Evolutionary conservation across 2,888 invertebrate genomes (phyloP).

Genomic region (Priocnemis perturbator): DNA sequence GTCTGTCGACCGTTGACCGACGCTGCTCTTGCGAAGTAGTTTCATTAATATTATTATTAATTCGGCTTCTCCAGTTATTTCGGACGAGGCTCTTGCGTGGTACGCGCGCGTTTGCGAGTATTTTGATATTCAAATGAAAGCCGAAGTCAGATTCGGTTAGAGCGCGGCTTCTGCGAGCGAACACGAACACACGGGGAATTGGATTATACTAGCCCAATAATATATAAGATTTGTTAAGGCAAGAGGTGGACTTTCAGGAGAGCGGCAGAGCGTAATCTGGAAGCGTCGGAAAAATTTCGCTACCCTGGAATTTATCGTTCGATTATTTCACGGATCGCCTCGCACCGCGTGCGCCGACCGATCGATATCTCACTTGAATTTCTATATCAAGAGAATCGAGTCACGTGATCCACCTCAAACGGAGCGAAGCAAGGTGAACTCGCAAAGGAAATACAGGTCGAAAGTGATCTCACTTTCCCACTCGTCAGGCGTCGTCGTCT

Average conservation of each 20-base stretch:
- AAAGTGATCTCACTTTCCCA: conserved; percentile 16
- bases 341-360: no score
- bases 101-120: conserved; percentile 40
- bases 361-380: no score
- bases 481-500: conserved; percentile 10
- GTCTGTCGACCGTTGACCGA: not conserved
- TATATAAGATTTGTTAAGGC: no score
- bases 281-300: no score
- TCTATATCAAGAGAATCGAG: no score
- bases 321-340: no score
- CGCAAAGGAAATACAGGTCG: not conserved
- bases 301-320: no score
- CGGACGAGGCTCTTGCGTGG: conserved; percentile 9
- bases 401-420: not conserved
- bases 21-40: not conserved
- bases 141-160: not conserved
- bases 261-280: no score
- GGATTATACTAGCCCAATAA: no score
- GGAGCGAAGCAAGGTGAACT: not conserved
- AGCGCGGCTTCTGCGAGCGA: no score
- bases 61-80: conserved; percentile 43
- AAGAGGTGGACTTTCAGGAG: no score
- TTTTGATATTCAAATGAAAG: conserved; percentile 50
- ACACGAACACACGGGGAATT: no score
- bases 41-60: conserved; percentile 27